Evolutionary conservation across 1,140 invertebrate genomes (phyloP), one percentile per base, ranked within the genome.

Genomic region (Theocolax elegans): DNA sequence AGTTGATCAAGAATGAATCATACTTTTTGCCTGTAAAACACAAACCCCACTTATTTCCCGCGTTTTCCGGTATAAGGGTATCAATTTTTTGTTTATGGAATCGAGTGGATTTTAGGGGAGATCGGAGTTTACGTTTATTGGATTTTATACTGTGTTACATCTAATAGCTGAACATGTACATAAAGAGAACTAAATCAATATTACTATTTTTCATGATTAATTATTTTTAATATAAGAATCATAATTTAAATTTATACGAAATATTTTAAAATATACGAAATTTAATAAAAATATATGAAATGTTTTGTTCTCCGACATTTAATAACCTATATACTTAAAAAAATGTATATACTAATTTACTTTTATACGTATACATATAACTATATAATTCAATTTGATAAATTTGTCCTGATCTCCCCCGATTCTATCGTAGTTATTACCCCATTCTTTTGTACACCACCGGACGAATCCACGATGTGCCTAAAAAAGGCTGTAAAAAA

Each of bases 401-500:
- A 67, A 67, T 56, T 46, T 60, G 51, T 31, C 23, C 19, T 29
- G 12, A 56, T 71, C 60, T 71, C 69, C 56, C 56, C 60, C 64
- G 42, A 12, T 60, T 27, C 31, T 42, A 58, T 58, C 27, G n/a
- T 70, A 17, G 4, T 48, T n/a, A n/a, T n/a, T 46, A n/a, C 44
- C 44, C n/a, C 44, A 69, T 44, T 31, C 56, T 67, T 48, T 38
- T 31, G 42, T 59, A 77, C 76, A 69, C 73, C 76, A 71, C 75
- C 77, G 77, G 75, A 75, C 77, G 76, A 80, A 78, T 85, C 83
- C 81, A 78, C 77, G 76, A 78, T 79, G 82, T 77, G 80, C 84
- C 83, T 86, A 83, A 79, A 84, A 69, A 80, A 79, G 77, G 83
- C 80, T 85, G 83, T 74, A 84, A 85, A 83, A 79, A 72, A 81